These are phyloP conservation scores for Cryptocephalus moraei DNA, from an alignment of 2,888 invertebrate species.

Conservation along the genomic window DNA sequence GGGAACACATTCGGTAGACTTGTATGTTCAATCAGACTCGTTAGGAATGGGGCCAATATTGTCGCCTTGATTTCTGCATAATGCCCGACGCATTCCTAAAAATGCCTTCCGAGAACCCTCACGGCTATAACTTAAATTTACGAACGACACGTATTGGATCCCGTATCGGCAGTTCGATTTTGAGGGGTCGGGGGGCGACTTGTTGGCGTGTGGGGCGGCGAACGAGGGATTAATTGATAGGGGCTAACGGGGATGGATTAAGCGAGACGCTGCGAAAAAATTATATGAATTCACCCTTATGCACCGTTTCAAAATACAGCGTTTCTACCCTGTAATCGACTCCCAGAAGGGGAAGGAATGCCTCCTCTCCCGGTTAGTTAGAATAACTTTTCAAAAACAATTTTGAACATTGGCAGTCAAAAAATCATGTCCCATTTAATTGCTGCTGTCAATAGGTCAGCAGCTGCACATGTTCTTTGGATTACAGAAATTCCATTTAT, in stretches of 20 bases:
- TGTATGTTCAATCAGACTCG: constrained; percentile 27
- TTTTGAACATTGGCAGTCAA: too few species aligned
- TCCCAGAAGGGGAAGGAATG: too few species aligned
- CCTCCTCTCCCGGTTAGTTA: too few species aligned
- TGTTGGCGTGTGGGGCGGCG: background rate
- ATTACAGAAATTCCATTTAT: too few species aligned
- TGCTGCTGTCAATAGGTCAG: too few species aligned
- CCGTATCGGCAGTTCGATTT: background rate
- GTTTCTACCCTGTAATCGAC: too few species aligned
- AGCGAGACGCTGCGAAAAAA: background rate
- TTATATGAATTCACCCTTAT: too few species aligned
- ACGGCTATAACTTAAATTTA: constrained; percentile 6
- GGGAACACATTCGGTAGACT: constrained; percentile 22
- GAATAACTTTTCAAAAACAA: too few species aligned
- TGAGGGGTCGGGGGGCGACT: too few species aligned
- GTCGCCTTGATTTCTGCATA: constrained; percentile 24
- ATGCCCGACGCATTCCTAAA: constrained; percentile 16
- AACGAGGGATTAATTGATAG: constrained; percentile 5
- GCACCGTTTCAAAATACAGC: too few species aligned
- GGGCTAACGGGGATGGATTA: constrained; percentile 1
- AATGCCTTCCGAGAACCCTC: constrained; percentile 10
- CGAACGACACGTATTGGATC: constrained; percentile 12
- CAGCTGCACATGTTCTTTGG: too few species aligned
- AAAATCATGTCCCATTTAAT: too few species aligned
- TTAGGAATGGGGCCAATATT: constrained; percentile 27